Percentiles rank a stretch among this genome's conserved stretches.
These are phyloP conservation scores for Lasioglossum oenotherae DNA, from an alignment of 2,888 invertebrate genomes.

Conservation along the genomic window DNA sequence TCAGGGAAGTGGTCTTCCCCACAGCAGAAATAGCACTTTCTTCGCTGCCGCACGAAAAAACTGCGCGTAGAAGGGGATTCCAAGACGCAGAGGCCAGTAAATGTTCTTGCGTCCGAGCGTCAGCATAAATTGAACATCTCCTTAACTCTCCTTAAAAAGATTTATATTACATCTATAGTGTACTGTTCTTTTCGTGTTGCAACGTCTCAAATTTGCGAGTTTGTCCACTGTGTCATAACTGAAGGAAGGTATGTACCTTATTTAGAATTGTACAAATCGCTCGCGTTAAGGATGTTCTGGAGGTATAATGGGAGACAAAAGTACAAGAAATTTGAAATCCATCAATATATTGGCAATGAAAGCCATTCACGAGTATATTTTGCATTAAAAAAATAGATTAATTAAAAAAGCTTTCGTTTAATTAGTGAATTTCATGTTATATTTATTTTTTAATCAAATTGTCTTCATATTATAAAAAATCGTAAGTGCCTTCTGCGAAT, in stretches of 20 bases:
- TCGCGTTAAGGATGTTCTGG: too few relatives aligned
- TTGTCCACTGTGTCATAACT: background rate
- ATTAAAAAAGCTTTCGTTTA: too few relatives aligned
- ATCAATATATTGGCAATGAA: too few relatives aligned
- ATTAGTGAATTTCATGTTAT: too few relatives aligned
- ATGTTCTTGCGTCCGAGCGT: constrained; percentile 14
- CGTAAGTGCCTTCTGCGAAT: too few relatives aligned
- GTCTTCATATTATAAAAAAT: too few relatives aligned
- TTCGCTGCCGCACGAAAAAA: constrained; percentile 27
- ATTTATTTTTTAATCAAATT: too few relatives aligned
- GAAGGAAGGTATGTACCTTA: background rate
- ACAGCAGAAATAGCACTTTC: constrained; percentile 52
- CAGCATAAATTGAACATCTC: background rate
- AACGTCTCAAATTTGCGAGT: background rate
- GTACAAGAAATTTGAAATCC: too few relatives aligned
- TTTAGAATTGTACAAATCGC: background rate
- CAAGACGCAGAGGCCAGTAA: constrained; percentile 31
- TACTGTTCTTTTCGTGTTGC: background rate
- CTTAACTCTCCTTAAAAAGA: background rate
- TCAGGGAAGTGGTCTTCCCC: constrained; percentile 50
- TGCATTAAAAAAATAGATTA: too few relatives aligned
- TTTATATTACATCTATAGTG: too few relatives aligned
- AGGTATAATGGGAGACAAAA: too few relatives aligned
- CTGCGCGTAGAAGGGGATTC: constrained; percentile 27
- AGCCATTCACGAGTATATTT: too few relatives aligned